Percentiles rank a stretch among this genome's conserved stretches.
These are phyloP conservation scores for Drosophila ochracea DNA, from an alignment of 2,888 invertebrate species.

Conservation along the genomic window DNA sequence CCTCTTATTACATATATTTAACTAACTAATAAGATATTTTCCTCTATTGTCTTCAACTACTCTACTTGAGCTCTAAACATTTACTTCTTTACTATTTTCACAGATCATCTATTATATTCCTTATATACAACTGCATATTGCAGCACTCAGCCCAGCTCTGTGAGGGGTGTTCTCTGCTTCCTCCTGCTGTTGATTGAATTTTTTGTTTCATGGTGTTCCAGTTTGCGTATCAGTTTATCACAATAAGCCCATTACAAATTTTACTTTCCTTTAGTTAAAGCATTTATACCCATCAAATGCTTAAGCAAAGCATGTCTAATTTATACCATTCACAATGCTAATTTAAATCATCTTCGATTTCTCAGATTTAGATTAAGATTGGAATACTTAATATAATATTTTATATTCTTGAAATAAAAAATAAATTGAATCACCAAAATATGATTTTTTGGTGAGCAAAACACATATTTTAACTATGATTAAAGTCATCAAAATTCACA, in stretches of 20 bases:
- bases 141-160: not conserved
- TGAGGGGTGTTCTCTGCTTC: not conserved
- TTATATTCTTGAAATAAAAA: too few species aligned
- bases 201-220: not conserved
- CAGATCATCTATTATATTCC: not conserved
- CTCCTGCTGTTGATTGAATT: not conserved
- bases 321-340: too few species aligned
- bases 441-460: too few species aligned
- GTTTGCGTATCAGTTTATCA: not conserved
- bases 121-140: not conserved
- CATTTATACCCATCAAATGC: too few species aligned
- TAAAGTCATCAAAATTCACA: too few species aligned
- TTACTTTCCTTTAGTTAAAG: not conserved
- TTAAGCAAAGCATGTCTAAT: too few species aligned
- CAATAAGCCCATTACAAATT: not conserved
- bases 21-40: not conserved
- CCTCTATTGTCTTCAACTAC: not conserved
- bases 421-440: not conserved
- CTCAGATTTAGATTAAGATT: too few species aligned
- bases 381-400: too few species aligned
- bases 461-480: too few species aligned
- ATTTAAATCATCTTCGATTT: not conserved
- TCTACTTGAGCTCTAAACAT: not conserved
- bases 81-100: not conserved
- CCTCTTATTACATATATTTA: not conserved